Conservation (phyloP, 1,140 invertebrate genomes). For the Drosophila azteca region DNA sequence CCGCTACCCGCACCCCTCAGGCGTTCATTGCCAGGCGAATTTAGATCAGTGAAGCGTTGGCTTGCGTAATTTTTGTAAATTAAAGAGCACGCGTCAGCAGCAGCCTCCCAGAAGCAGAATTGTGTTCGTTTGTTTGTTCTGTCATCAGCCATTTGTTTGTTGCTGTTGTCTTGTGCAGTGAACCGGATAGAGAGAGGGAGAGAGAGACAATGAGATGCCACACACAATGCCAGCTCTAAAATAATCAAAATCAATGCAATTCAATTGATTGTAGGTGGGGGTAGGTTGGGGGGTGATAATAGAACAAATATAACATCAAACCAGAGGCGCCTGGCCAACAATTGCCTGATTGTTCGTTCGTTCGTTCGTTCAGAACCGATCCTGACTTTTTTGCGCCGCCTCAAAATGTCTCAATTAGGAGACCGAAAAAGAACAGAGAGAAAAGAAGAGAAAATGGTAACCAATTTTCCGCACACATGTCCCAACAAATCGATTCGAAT, state of each 20-base stretch:
- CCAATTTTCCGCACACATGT: constrained; percentile 71
- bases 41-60: constrained; percentile 2
- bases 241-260: constrained; percentile 76
- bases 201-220: constrained; percentile 22
- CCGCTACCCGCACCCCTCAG: too few relatives aligned
- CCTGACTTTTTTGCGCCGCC: background rate
- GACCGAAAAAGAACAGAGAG: constrained; percentile 1
- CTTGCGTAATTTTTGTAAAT: constrained; percentile 57
- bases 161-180: constrained; percentile 44
- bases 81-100: constrained; percentile 63
- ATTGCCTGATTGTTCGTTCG: background rate
- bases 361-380: background rate
- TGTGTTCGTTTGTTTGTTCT: constrained; percentile 6
- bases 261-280: constrained; percentile 62
- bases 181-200: constrained; percentile 43
- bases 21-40: background rate
- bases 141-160: constrained; percentile 1
- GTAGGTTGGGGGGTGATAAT: background rate
- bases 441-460: constrained; percentile 15
- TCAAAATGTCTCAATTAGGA: constrained; percentile 65
- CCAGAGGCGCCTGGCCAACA: constrained; percentile 66
- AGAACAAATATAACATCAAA: constrained; percentile 30
- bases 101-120: constrained; percentile 14
- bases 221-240: constrained; percentile 43
- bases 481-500: constrained; percentile 35